Percentiles rank a stretch among this genome's conserved stretches.
Evolutionary conservation across 1,140 invertebrate genomes (phyloP).

Genomic region (Drosophila busckii): DNA sequence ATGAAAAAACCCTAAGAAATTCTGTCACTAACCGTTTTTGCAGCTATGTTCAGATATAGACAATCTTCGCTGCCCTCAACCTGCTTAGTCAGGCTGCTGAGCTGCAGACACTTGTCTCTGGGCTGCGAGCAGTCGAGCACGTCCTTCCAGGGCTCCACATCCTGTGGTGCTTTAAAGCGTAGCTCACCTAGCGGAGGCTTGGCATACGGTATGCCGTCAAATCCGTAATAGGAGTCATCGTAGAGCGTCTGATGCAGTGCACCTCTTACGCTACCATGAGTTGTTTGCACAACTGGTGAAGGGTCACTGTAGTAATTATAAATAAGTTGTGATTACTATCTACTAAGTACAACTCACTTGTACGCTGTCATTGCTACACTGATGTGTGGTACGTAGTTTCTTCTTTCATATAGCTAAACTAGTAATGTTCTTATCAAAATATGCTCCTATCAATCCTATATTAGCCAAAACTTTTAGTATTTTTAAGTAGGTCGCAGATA

Average conservation of each 20-base stretch:
- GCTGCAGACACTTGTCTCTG: constrained; percentile 48
- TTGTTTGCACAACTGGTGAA: constrained; percentile 43
- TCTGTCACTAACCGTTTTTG: constrained; percentile 72
- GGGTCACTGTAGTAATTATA: constrained; percentile 19
- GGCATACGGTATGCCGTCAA: constrained; percentile 79
- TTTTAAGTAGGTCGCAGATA: no score
- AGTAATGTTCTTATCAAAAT: no score
- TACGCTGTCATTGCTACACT: no score
- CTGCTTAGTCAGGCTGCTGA: constrained; percentile 17
- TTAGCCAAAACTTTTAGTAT: no score
- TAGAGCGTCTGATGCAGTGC: constrained; percentile 25
- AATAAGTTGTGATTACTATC: no score
- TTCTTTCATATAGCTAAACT: no score
- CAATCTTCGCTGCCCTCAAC: constrained; percentile 79
- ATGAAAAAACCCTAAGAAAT: no score
- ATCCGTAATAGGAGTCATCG: constrained; percentile 53
- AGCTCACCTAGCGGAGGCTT: constrained; percentile 83
- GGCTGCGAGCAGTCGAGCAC: constrained; percentile 46
- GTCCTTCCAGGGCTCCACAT: constrained; percentile 35
- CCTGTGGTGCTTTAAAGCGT: constrained; percentile 81
- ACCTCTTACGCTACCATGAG: constrained; percentile 51
- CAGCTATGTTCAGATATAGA: constrained; percentile 79
- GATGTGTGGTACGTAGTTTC: no score
- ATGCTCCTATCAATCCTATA: no score
- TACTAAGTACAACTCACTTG: no score